Evolutionary conservation across 2,888 invertebrate species (phyloP), one percentile per base, ranked within the genome.

Genomic region (Hypselothyrea guttata): DNA sequence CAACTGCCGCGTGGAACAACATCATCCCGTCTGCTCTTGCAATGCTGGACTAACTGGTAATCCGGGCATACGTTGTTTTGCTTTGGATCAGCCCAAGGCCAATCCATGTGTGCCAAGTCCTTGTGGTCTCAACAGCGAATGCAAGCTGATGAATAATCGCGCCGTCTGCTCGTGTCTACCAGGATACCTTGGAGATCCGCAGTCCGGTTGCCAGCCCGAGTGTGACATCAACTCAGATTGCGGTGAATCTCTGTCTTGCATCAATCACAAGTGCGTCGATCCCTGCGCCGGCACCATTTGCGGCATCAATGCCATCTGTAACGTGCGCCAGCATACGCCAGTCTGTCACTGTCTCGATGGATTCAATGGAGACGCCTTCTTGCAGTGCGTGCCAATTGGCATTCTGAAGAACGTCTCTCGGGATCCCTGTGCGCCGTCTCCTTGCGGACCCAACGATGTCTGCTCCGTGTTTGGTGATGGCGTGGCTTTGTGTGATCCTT

Each of bases 211-310:
- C 87, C 92, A 92, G 85, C 94, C 95, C 16, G 95, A 96, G 90
- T 95, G 96, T 88, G 91, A 93, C n/a, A 92, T 95, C 78, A 96
- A 96, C 88, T 94, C 95, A 0, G 96, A 96, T 78, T 97, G 97
- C 88, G 91, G 93, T 8, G 90, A 92, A 2, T 92, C 94, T 72
- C 93, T 94, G 87, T 93, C 95, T 11, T 97, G 97, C 87, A 90
- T 95, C 9, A 93, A 95, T 81, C 92, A 93, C 76, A 93, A 94
- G 83, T 96, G 96, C 85, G 89, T 91, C 55, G 93, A 95, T 90
- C 95, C 95, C 15, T 96, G 96, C 86, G 90, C 92, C 30, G 92
- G 92, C 38, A 93, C 92, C 64, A 90, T 95, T 35, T 97, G 97
- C 87, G 97, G 97, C 47, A 91, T 95, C 8, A 94, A 95, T 86